Conservation (phyloP, 2,797 vertebrate genomes). For the Manis javanica region DNA sequence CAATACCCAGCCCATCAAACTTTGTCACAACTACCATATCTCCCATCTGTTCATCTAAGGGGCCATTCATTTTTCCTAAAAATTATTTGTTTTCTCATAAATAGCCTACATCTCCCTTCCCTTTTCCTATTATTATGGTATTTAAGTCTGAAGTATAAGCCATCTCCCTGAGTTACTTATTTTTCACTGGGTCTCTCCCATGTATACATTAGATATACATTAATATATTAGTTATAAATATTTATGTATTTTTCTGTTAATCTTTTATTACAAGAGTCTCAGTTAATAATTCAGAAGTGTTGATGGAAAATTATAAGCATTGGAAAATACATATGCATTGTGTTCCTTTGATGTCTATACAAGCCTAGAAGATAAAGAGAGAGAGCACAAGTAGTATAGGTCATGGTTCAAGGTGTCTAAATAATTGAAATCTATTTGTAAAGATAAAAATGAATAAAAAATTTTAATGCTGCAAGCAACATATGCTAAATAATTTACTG, state of each 20-base stretch:
- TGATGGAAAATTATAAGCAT: neutral
- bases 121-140: neutral
- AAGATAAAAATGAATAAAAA: neutral
- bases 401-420: neutral
- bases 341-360: neutral
- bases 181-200: neutral
- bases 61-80: no score
- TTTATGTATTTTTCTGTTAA: neutral
- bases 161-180: neutral
- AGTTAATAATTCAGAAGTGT: neutral
- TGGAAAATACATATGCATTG: neutral
- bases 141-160: neutral
- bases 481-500: neutral
- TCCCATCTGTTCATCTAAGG: neutral
- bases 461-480: neutral
- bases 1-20: neutral
- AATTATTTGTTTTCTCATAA: neutral
- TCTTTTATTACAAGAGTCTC: neutral
- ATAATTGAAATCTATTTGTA: neutral
- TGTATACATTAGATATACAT: neutral
- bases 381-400: neutral
- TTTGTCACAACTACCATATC: neutral
- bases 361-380: neutral
- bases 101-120: neutral
- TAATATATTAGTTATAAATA: neutral